These are phyloP conservation scores for Graphium colonna DNA, from an alignment of 2,888 invertebrate species.

Conservation along the genomic window DNA sequence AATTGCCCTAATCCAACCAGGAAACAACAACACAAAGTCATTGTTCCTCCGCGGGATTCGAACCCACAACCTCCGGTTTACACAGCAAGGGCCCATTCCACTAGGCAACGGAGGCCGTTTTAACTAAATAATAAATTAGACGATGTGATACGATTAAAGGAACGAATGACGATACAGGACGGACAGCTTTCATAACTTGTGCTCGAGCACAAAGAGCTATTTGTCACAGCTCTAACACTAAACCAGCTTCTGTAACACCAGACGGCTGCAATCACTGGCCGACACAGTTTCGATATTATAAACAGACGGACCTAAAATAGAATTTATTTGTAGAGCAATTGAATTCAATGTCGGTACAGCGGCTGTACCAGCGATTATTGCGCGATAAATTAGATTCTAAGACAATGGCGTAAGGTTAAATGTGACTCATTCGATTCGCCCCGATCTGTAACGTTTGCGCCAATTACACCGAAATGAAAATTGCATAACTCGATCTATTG, in stretches of 20 bases:
- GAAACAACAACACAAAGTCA: no score
- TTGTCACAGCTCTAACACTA: slow-evolving; percentile 52
- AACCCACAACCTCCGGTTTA: no score
- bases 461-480: slow-evolving; percentile 33
- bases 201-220: slow-evolving; percentile 50
- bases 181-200: slow-evolving; percentile 3
- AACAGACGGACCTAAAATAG: slow-evolving; percentile 68
- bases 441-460: slow-evolving; percentile 29
- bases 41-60: no score
- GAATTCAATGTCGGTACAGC: slow-evolving; percentile 63
- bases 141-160: background rate
- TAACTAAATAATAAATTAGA: no score
- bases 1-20: no score
- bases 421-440: slow-evolving; percentile 20
- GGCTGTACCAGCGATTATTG: slow-evolving; percentile 47
- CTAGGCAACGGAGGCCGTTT: no score
- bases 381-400: slow-evolving; percentile 48
- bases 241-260: slow-evolving; percentile 61
- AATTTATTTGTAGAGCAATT: slow-evolving; percentile 67
- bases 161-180: slow-evolving; percentile 1
- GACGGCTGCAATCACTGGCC: slow-evolving; percentile 62
- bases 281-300: slow-evolving; percentile 59
- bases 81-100: no score
- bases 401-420: slow-evolving; percentile 42
- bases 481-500: background rate